A percentile compares a stretch with the other conserved stretches of the same genome.
These are phyloP conservation scores for Bungarus multicinctus DNA, from an alignment of 2,113 vertebrate genomes.

Conservation along the genomic window DNA sequence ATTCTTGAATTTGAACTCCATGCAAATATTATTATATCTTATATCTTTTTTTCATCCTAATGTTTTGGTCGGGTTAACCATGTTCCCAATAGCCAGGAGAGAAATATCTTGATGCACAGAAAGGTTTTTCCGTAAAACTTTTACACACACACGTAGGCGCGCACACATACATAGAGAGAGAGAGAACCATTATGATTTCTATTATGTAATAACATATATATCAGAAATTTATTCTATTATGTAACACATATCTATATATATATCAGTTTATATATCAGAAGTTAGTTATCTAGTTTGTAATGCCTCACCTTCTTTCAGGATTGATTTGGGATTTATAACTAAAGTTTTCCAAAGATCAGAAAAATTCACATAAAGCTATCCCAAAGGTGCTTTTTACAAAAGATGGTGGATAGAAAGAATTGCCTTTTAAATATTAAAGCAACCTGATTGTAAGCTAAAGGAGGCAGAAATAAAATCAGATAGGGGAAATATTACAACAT, in stretches of 20 bases:
- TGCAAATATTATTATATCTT: background rate
- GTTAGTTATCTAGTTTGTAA: too few relatives aligned
- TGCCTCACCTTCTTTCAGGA: background rate
- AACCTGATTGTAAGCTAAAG: too few relatives aligned
- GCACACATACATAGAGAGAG: background rate
- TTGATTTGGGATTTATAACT: background rate
- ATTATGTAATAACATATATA: background rate
- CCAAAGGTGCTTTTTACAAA: too few relatives aligned
- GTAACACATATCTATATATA: too few relatives aligned
- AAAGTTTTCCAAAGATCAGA: background rate
- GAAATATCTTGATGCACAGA: background rate
- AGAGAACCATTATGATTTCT: background rate
- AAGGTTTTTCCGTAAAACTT: background rate
- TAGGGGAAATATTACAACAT: too few relatives aligned
- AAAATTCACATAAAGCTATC: background rate
- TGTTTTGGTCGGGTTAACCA: background rate
- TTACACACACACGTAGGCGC: background rate
- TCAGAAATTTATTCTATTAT: background rate
- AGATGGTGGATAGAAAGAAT: too few relatives aligned
- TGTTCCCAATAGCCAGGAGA: background rate
- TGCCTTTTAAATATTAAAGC: too few relatives aligned
- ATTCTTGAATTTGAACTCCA: background rate
- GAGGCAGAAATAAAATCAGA: too few relatives aligned
- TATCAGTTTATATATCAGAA: background rate
- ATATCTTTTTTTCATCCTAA: too few relatives aligned